A percentile compares a stretch with the other conserved stretches of the same genome.
phyloP scores from a whole-genome alignment of 2,888 invertebrate genomes.

The Brachyptera risi region DNA sequence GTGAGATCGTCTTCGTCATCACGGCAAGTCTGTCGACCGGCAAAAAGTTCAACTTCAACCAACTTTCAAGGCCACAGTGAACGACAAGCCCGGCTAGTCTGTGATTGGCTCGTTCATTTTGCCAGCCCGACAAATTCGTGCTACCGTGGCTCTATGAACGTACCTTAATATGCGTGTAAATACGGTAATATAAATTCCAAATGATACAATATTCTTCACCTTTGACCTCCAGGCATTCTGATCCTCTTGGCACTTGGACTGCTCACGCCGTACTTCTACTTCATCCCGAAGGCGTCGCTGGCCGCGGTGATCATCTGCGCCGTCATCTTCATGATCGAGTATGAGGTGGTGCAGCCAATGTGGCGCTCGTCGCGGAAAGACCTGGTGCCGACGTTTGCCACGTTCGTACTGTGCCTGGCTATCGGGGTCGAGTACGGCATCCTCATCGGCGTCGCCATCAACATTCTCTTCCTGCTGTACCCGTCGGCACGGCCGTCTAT shows the following conservation, averaged over 20 bases:
- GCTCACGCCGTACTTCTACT: constrained; percentile 85
- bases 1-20: too few species aligned
- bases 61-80: too few species aligned
- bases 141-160: too few species aligned
- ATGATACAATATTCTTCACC: too few species aligned
- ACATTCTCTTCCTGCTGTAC: constrained; percentile 71
- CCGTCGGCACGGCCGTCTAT: constrained; percentile 77
- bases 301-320: constrained; percentile 93
- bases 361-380: constrained; percentile 77
- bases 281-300: constrained; percentile 82
- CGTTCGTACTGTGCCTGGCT: constrained; percentile 74
- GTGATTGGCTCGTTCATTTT: too few species aligned
- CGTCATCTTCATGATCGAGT: constrained; percentile 92
- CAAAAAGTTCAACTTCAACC: too few species aligned
- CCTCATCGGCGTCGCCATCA: constrained; percentile 73
- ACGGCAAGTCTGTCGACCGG: too few species aligned
- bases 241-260: constrained; percentile 80
- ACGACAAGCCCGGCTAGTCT: too few species aligned
- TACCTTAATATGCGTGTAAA: too few species aligned
- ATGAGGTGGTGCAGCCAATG: constrained; percentile 75
- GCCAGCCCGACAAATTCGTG: too few species aligned
- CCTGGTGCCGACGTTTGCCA: constrained; percentile 73
- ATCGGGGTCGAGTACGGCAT: constrained; percentile 87
- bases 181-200: too few species aligned
- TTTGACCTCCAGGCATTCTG: constrained; percentile 65